A percentile compares a stretch with the other conserved stretches of the same genome.
Evolutionary conservation across 2,797 vertebrate species (phyloP).

Genomic region (Poeciliopsis turneri): DNA sequence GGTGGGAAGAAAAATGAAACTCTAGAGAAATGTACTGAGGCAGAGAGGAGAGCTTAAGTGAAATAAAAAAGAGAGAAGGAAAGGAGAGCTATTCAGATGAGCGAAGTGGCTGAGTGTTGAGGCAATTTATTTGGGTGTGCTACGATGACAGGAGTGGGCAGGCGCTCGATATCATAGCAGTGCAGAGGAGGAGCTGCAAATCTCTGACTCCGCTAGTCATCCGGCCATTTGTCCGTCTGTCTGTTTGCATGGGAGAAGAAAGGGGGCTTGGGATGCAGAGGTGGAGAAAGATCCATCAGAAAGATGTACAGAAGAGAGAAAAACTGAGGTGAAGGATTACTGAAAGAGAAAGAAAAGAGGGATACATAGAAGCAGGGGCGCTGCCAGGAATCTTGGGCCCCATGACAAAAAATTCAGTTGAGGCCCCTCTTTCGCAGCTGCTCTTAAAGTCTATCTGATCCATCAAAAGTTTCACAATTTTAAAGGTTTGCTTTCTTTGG

Average conservation of each 20-base stretch:
- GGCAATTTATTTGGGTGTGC: constrained; percentile 57
- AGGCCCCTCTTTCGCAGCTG: too few species aligned
- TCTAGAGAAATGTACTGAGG: constrained; percentile 39
- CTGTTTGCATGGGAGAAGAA: constrained; percentile 13
- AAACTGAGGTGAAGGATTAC: constrained; percentile 14
- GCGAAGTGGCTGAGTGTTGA: constrained; percentile 55
- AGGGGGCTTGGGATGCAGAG: background rate
- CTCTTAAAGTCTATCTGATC: too few species aligned
- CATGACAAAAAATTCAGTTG: too few species aligned
- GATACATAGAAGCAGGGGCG: background rate
- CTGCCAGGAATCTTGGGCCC: too few species aligned
- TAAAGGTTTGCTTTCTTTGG: too few species aligned
- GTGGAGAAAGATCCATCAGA: constrained; percentile 20
- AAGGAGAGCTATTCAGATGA: constrained; percentile 42
- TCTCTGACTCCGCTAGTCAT: constrained; percentile 39
- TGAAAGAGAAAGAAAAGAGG: background rate
- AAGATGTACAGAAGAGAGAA: constrained; percentile 20
- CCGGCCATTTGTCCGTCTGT: constrained; percentile 38
- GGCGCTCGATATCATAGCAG: constrained; percentile 57
- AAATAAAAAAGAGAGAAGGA: constrained; percentile 35
- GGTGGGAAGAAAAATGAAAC: constrained; percentile 61
- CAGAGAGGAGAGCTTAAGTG: constrained; percentile 42
- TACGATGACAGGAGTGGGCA: constrained; percentile 54
- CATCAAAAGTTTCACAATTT: too few species aligned
- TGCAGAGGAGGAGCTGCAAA: constrained; percentile 48